phyloP scores from a whole-genome alignment of 1,140 invertebrate genomes.

The Gonioctena quinquepunctata region DNA sequence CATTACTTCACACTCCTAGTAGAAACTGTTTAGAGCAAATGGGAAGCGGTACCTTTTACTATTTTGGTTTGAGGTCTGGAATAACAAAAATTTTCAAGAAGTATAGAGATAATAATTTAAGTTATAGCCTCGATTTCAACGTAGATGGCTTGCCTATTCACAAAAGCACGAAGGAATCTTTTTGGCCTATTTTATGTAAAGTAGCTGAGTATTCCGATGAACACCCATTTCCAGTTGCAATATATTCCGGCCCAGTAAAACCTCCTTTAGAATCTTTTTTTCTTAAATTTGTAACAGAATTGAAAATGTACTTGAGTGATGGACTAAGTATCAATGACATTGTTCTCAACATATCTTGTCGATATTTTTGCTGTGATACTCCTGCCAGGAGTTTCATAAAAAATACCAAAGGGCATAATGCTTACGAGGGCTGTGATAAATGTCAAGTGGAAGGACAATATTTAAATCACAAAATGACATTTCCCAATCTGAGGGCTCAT shows the following conservation, averaged over 20 bases:
- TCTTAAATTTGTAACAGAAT: conserved; percentile 4
- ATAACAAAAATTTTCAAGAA: not conserved
- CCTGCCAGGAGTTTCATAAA: conserved; percentile 25
- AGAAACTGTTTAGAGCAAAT: not conserved
- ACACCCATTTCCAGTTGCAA: conserved; percentile 4
- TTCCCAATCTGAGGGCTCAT: conserved; percentile 17
- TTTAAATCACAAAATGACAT: conserved; percentile 17
- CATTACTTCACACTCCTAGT: not conserved
- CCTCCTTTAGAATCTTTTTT: conserved; percentile 15
- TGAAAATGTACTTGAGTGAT: not conserved
- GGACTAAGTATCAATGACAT: not conserved
- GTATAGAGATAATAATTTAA: not conserved
- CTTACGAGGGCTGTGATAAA: conserved; percentile 32
- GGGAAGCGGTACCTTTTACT: not conserved
- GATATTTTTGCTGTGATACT: conserved; percentile 28
- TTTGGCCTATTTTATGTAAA: conserved; percentile 22
- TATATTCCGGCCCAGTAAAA: conserved; percentile 7
- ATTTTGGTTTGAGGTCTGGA: not conserved
- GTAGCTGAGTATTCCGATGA: not conserved
- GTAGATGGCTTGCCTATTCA: conserved; percentile 17
- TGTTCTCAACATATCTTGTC: not conserved
- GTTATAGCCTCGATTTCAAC: conserved; percentile 10
- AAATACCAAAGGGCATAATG: conserved; percentile 21
- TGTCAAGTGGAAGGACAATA: conserved; percentile 28
- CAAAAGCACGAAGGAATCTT: not conserved